phyloP scores from a whole-genome alignment of 2,888 invertebrate genomes.

The Nowickia ferox region DNA sequence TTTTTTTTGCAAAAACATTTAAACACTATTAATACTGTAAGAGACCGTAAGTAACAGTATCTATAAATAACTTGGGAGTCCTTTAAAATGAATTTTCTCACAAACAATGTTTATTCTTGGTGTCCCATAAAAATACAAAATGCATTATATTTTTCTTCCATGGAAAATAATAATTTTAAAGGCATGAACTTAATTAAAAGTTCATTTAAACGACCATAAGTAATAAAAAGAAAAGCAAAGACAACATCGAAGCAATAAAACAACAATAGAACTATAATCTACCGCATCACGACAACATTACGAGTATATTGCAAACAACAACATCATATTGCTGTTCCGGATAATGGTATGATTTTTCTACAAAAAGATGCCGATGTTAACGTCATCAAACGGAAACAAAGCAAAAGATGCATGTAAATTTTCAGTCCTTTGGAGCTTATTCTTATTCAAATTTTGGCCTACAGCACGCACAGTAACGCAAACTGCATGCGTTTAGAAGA shows the following conservation, averaged over 20 bases:
- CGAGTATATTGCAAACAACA: constrained; percentile 37
- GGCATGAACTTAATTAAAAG: constrained; percentile 45
- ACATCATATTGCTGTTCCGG: no score
- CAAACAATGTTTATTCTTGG: background rate
- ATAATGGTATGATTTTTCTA: constrained; percentile 19
- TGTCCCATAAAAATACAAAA: background rate
- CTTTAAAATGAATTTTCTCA: background rate
- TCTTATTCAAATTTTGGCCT: constrained; percentile 22
- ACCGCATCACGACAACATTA: constrained; percentile 43
- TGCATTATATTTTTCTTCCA: background rate
- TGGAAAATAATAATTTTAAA: constrained; percentile 9
- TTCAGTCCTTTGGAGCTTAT: background rate
- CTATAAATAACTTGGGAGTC: background rate
- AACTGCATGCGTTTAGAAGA: background rate
- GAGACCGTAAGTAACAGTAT: background rate
- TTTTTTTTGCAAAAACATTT: no score
- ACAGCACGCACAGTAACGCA: background rate
- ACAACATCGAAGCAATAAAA: constrained; percentile 8
- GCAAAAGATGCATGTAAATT: constrained; percentile 12
- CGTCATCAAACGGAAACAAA: background rate
- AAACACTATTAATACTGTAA: background rate
- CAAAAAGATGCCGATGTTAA: constrained; percentile 7
- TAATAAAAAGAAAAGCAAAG: background rate
- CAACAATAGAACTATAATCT: constrained; percentile 55
- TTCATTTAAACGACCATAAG: background rate